phyloP scores from a whole-genome alignment of 2,888 invertebrate genomes.

The Nemotelus nigrinus region DNA sequence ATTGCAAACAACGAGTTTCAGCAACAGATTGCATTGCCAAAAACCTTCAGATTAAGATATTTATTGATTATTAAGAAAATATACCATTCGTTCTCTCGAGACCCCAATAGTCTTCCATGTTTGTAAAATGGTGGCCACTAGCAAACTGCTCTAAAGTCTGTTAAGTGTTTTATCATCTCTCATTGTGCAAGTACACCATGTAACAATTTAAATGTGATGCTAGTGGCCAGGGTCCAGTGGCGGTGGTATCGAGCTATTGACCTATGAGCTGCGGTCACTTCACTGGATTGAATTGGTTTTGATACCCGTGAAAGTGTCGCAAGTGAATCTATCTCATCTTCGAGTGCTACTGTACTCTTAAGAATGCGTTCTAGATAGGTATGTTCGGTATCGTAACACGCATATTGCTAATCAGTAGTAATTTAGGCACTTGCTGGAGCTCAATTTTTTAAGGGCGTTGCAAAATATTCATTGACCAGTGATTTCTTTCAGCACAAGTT shows the following conservation, averaged over 20 bases:
- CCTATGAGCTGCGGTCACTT: slow-evolving; percentile 14
- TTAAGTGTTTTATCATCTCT: slow-evolving; percentile 48
- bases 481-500: too few species aligned
- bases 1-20: not conserved
- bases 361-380: too few species aligned
- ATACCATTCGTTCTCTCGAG: slow-evolving; percentile 65
- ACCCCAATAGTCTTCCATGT: slow-evolving; percentile 64
- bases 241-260: slow-evolving; percentile 43
- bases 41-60: slow-evolving; percentile 10
- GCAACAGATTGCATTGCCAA: not conserved
- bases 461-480: not conserved
- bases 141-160: slow-evolving; percentile 51
- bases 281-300: too few species aligned
- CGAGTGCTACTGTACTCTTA: slow-evolving; percentile 10
- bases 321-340: not conserved
- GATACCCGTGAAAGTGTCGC: not conserved
- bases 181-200: slow-evolving; percentile 48
- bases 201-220: slow-evolving; percentile 38
- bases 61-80: slow-evolving; percentile 29
- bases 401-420: slow-evolving; percentile 17
- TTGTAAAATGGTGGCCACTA: slow-evolving; percentile 55
- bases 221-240: slow-evolving; percentile 44
- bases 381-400: not conserved
- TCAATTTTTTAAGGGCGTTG: slow-evolving; percentile 15
- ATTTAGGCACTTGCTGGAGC: slow-evolving; percentile 23